phyloP scores from a whole-genome alignment of 1,140 invertebrate genomes.

The Ylistrum balloti region DNA sequence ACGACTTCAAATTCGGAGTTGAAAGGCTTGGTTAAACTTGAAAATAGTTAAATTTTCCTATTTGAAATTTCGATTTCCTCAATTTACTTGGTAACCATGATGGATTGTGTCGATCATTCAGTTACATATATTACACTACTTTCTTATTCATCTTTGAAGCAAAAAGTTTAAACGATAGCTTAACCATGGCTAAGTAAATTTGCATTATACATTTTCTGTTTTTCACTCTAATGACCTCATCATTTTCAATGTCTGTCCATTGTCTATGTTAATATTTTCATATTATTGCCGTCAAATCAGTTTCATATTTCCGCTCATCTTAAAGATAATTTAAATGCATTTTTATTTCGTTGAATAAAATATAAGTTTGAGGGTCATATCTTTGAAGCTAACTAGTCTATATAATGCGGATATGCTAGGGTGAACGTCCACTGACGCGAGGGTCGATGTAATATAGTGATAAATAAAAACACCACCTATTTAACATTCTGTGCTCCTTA shows the following conservation, averaged over 20 bases:
- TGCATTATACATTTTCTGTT: background rate
- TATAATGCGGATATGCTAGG: background rate
- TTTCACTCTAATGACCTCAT: background rate
- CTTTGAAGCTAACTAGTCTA: background rate
- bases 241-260: background rate
- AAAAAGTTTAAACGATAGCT: background rate
- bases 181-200: background rate
- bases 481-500: background rate
- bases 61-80: slow-evolving; percentile 10
- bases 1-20: background rate
- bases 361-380: background rate
- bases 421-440: background rate
- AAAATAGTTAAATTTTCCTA: background rate
- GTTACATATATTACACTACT: background rate
- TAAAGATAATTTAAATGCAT: background rate
- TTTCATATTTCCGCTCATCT: background rate
- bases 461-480: background rate
- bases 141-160: background rate
- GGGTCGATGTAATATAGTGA: background rate
- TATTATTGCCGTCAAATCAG: background rate
- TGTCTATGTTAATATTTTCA: background rate
- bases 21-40: background rate
- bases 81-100: slow-evolving; percentile 11
- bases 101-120: background rate
- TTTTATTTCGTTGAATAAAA: background rate